Evolutionary conservation across 2,797 vertebrate species (phyloP).

Genomic region (Hypotaenidia philippensis): DNA sequence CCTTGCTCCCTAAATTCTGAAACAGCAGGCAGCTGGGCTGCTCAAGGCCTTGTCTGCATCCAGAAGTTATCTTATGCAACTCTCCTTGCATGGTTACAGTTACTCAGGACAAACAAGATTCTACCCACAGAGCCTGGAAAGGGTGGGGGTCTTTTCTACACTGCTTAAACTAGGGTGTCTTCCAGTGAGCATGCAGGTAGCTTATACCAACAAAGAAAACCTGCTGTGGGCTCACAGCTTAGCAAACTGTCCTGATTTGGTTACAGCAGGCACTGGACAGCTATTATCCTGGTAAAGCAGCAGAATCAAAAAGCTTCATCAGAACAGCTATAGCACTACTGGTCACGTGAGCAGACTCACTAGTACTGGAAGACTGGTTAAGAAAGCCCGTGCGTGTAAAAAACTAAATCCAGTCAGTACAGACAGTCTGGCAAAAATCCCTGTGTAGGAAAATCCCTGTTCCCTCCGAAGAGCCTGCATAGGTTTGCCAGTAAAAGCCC

Average conservation of each 20-base stretch:
- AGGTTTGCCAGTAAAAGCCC: neutral
- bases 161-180: neutral
- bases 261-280: neutral
- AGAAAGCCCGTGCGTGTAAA: neutral
- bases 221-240: neutral
- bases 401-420: neutral
- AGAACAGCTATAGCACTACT: neutral
- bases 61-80: neutral
- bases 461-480: neutral
- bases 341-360: neutral
- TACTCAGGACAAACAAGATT: neutral
- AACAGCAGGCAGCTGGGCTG: slow-evolving; percentile 9
- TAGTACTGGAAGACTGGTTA: neutral
- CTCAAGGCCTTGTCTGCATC: neutral
- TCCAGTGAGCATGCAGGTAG: neutral
- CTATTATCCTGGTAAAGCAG: neutral
- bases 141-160: neutral
- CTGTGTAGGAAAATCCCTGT: fast-evolving
- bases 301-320: neutral
- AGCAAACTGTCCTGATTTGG: neutral
- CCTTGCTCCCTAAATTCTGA: slow-evolving; percentile 51
- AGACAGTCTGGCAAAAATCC: neutral
- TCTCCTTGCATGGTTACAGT: neutral
- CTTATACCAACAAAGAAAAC: neutral
- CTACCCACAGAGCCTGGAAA: neutral